phyloP scores from a whole-genome alignment of 2,113 vertebrate species.

The Helogale parvula region DNA sequence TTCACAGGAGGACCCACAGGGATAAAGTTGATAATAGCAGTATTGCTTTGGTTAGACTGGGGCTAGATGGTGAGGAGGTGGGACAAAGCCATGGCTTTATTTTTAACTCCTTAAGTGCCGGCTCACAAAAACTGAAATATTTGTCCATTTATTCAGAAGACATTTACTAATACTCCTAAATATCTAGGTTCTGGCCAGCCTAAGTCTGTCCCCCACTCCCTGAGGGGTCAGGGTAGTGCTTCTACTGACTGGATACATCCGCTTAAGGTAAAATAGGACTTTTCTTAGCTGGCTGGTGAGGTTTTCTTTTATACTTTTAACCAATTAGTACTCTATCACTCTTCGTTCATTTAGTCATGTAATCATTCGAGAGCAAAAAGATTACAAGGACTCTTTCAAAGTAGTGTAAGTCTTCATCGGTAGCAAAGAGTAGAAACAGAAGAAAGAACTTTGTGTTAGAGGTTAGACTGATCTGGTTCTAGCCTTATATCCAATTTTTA shows the following conservation, averaged over 20 bases:
- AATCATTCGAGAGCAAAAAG: neutral
- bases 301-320: neutral
- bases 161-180: neutral
- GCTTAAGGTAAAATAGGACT: neutral
- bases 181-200: neutral
- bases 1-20: neutral
- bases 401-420: neutral
- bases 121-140: neutral
- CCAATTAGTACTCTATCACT: neutral
- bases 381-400: neutral
- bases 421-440: neutral
- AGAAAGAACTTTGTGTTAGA: neutral
- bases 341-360: neutral
- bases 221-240: rapidly evolving
- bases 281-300: neutral
- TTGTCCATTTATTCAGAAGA: neutral
- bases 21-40: neutral
- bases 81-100: neutral
- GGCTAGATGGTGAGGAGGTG: neutral
- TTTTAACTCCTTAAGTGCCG: neutral
- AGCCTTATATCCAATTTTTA: neutral
- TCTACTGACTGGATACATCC: neutral
- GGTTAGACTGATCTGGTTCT: neutral
- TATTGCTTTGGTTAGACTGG: neutral
- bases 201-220: neutral